These are phyloP conservation scores for Elephantulus edwardii DNA, from an alignment of 2,113 vertebrate genomes.

Conservation along the genomic window DNA sequence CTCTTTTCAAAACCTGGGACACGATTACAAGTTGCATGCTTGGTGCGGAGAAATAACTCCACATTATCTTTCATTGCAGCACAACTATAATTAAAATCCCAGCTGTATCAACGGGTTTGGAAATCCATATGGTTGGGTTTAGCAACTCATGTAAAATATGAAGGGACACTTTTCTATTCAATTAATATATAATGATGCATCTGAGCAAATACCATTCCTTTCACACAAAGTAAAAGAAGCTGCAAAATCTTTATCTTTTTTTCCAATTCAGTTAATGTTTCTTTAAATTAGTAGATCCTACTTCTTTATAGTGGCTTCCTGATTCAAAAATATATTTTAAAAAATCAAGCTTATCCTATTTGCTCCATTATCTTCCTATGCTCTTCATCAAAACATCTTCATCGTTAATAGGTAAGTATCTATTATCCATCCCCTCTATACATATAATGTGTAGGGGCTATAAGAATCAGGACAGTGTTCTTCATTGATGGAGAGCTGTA, in stretches of 20 bases:
- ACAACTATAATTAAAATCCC: conserved; percentile 47
- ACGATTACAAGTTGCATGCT: conserved; percentile 7
- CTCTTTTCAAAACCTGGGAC: conserved; percentile 54
- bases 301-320: neutral
- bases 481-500: too few relatives aligned
- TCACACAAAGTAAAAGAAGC: conserved; percentile 13
- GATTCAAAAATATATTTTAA: neutral
- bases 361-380: neutral
- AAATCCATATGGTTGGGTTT: conserved; percentile 13
- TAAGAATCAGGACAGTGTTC: too few relatives aligned
- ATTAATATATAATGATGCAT: neutral
- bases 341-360: neutral
- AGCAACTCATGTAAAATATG: neutral
- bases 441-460: neutral
- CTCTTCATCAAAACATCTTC: neutral
- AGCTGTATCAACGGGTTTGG: conserved; percentile 28
- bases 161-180: neutral
- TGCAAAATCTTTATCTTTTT: neutral
- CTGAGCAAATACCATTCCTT: neutral
- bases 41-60: neutral
- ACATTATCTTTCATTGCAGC: neutral
- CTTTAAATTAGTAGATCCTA: neutral
- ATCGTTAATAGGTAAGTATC: neutral
- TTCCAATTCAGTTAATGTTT: neutral
- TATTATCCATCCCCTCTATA: neutral